phyloP scores from a whole-genome alignment of 2,888 invertebrate genomes.

The Orthosia gothica region DNA sequence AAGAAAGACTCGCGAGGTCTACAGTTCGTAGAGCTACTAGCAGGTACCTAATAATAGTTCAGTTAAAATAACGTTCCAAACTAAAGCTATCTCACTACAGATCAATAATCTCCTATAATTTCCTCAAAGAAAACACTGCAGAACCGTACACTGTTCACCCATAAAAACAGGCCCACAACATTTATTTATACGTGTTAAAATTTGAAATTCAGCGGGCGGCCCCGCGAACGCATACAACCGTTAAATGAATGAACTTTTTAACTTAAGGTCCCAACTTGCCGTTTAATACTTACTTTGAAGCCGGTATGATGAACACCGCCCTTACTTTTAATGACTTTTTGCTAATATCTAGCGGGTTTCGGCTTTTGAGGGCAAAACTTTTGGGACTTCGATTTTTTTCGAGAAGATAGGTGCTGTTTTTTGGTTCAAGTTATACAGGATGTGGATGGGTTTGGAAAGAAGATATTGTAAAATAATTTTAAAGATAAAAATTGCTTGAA shows the following conservation, averaged over 20 bases:
- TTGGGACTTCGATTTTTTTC: constrained; percentile 65
- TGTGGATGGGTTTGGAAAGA: constrained; percentile 18
- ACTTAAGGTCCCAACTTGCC: constrained; percentile 85
- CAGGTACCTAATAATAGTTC: no score
- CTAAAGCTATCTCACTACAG: not conserved
- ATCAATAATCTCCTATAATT: not conserved
- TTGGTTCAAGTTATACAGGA: constrained; percentile 17
- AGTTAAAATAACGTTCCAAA: not conserved
- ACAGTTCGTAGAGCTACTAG: no score
- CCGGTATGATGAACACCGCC: constrained; percentile 88
- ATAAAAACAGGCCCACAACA: constrained; percentile 43
- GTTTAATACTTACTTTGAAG: constrained; percentile 89
- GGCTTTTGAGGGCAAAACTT: constrained; percentile 80
- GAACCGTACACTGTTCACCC: not conserved
- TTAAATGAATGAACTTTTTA: constrained; percentile 92
- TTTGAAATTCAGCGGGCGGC: constrained; percentile 84
- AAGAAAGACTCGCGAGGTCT: no score
- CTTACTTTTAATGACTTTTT: constrained; percentile 91
- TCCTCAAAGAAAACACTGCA: constrained; percentile 5
- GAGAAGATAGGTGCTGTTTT: constrained; percentile 42
- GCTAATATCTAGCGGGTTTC: constrained; percentile 88
- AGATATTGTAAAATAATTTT: not conserved
- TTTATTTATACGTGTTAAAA: constrained; percentile 75
- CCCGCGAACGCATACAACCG: constrained; percentile 84
- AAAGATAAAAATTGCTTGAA: no score